Evolutionary conservation across 1,140 invertebrate genomes (phyloP).

Genomic region (Ips nitidus): DNA sequence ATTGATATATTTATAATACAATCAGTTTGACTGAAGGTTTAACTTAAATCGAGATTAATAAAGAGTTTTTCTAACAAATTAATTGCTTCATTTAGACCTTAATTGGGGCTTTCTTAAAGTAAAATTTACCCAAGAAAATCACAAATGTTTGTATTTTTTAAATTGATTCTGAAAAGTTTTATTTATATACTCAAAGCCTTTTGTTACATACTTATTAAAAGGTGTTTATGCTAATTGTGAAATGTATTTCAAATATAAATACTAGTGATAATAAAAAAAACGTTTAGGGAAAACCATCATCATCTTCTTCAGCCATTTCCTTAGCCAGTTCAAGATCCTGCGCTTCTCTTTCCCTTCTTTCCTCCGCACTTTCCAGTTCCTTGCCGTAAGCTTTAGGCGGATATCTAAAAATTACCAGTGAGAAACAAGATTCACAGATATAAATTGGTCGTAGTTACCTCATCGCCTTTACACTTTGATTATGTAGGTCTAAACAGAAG

Average conservation of each 20-base stretch:
- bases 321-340: conserved; percentile 97
- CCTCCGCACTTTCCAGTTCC: conserved; percentile 96
- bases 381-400: conserved; percentile 98
- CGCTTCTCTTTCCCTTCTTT: conserved; percentile 92
- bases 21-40: conserved; percentile 50
- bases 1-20: conserved; percentile 52
- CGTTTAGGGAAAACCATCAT: conserved; percentile 79
- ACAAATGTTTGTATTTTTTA: too few species aligned
- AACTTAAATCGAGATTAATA: conserved; percentile 46
- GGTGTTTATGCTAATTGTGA: too few species aligned
- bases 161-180: too few species aligned
- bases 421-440: neutral
- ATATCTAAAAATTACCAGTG: conserved; percentile 62
- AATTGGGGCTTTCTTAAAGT: too few species aligned
- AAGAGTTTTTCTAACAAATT: conserved; percentile 47
- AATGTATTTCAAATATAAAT: too few species aligned
- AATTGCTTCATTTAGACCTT: conserved; percentile 17
- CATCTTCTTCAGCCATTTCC: conserved; percentile 98
- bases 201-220: too few species aligned
- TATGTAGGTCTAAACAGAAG: conserved; percentile 97
- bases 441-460: conserved; percentile 10
- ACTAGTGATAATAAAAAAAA: neutral
- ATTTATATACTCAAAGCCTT: too few species aligned
- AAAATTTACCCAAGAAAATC: too few species aligned
- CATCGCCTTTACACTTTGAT: conserved; percentile 98